Conservation (phyloP, 2,888 invertebrate species). For the Apodemia mormo region DNA sequence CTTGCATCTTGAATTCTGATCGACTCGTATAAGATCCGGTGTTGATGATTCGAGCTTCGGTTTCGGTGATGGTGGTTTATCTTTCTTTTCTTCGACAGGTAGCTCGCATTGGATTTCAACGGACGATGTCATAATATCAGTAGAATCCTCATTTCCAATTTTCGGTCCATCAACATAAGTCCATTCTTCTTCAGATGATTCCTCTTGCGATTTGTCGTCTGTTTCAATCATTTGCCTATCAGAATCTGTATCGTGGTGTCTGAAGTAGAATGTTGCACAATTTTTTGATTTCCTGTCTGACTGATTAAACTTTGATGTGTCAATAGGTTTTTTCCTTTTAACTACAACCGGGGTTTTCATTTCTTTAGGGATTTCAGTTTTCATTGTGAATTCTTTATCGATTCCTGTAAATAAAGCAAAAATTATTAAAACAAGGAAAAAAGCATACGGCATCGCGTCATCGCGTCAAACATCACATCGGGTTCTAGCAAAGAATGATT, state of each 20-base stretch:
- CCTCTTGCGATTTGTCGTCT: constrained; percentile 71
- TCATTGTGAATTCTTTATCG: constrained; percentile 47
- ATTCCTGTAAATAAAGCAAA: constrained; percentile 51
- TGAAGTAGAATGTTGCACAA: constrained; percentile 92
- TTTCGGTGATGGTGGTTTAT: constrained; percentile 57
- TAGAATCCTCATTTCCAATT: constrained; percentile 70
- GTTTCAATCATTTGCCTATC: constrained; percentile 84
- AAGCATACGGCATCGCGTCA: too few species aligned
- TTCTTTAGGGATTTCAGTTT: constrained; percentile 49
- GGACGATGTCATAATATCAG: constrained; percentile 77
- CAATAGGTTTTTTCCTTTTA: constrained; percentile 77
- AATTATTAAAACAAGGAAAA: not conserved
- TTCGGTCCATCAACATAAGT: constrained; percentile 82
- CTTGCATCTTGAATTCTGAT: constrained; percentile 78
- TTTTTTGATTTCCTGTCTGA: constrained; percentile 91
- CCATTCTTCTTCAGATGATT: constrained; percentile 83
- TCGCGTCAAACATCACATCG: too few species aligned
- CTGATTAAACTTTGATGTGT: constrained; percentile 84
- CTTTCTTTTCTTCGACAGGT: constrained; percentile 60
- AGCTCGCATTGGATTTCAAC: constrained; percentile 74
- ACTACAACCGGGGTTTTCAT: constrained; percentile 73
- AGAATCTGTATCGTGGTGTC: constrained; percentile 92
- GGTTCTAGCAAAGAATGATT: too few species aligned
- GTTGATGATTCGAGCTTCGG: constrained; percentile 66
- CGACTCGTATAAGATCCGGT: constrained; percentile 71